Base-by-base conservation (phyloP, 2,113 vertebrate genomes). In the Oostethus manadensis region DNA sequence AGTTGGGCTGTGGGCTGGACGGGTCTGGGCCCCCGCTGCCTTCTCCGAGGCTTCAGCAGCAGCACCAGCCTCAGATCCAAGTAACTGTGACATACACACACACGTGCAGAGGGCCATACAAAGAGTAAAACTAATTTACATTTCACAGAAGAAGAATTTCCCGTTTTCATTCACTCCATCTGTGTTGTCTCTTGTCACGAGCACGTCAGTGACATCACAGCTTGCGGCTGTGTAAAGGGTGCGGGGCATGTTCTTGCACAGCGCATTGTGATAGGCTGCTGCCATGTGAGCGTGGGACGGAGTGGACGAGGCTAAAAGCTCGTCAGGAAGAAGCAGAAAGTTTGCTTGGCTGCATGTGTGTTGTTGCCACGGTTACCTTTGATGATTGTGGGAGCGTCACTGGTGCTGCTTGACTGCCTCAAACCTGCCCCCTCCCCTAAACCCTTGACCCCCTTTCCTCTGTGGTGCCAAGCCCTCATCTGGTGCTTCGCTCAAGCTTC, bases 31-130 rank as follows among this genome's bases (percentile, higher is more conserved):
- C 93, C 91, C 93, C 88, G 89, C 91, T 92, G 86, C 93, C 94
- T 83, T 92, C 92, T 89, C 92, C 94, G 89, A 93, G 92, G 92
- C 89, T 96, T 90, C 94, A 95, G 92, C 93, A 92, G 84, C 93
- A 93, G 82, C 94, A 94, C 90, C 94, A 94, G 90, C 94, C 94
- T 87, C 93, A 96, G 89, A 93, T 95, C 87, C 93, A 98, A 97
- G 93, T 97, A 98, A 98, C 92, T 92, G 93, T 93, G 93, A 92
- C 93, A 89, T 74, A 86, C 78, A 86, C 82, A 79, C 17, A 70
- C 55, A 70, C 16, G 23, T 66, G 54, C 69, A 35, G 60, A 49
- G 56, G 66, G 44, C 22, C 45, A 11, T 13, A 13, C 5, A 33
- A 53, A 0, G 23, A 23, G 16, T 23, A 14, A 50, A 9, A 1